Evolutionary conservation across 30 jellyfish, hydroid and myxozoan species (phyloP), one percentile per base, ranked within the genome.

Genomic region (Phacellophora camtschatica): DNA sequence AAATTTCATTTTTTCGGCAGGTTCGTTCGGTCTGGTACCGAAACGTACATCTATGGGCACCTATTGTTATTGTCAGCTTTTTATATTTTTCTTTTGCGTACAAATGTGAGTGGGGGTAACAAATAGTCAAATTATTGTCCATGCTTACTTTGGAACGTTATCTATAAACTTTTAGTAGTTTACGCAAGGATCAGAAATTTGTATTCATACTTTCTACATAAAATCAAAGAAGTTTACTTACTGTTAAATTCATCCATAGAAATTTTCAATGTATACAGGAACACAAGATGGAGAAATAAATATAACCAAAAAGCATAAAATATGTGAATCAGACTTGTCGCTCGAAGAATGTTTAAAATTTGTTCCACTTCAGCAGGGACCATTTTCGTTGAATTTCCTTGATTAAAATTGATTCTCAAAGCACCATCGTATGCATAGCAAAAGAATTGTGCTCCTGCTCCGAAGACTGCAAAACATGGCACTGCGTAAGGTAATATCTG

Each of bases 361-460:
- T 39, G 9, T 25, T 74, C 83, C 0, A 37, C 87, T 50, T 84
- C 66, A 19, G 50, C 32, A 23, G 87, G 83, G 48, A 74, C 83
- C 18, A 51, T 13, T 11, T 36, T 55, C 31, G 66, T 20, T 8
- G 58, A 13, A 9, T 53, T 53, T 30, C 39, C 9, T 10, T n/a
- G 43, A 39, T 49, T 53, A 33, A 74, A 74, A 10, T 66, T 9
- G 19, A 74, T 27, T 23, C 41, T 30, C 25, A 74, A 41, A 24
- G 87, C 87, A 24, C 62, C 83, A 30, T 74, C 87, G 82, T 74
- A 74, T 0, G 85, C 87, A 27, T 74, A 74, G 83, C 87, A 74
- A 4, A 64, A 78, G 53, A 34, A 74, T 33, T 74, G 87, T 18
- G 87, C 87, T 2, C 83, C 85, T 25, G 87, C 87, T 5, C 87